Evolutionary conservation across 2,797 vertebrate genomes (phyloP).

Genomic region (Remorina albescens): DNA sequence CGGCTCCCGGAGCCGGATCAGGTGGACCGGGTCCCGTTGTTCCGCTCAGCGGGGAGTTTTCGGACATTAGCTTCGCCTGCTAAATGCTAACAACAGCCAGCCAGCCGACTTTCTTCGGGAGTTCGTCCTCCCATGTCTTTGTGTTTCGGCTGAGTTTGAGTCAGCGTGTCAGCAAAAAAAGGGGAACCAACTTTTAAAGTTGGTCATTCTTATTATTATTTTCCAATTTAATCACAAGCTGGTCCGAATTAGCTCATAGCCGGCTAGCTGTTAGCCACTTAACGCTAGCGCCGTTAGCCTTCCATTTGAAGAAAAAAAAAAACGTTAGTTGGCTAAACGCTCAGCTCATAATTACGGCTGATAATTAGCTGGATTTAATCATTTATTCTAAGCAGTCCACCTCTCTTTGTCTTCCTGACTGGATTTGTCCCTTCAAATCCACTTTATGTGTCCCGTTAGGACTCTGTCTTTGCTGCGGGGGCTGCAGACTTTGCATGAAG

Average conservation of each 20-base stretch:
- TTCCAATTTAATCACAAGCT: not conserved
- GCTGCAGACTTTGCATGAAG: conserved; percentile 38
- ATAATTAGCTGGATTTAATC: conserved; percentile 26
- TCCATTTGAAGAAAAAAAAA: conserved; percentile 54
- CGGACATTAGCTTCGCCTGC: conserved; percentile 61
- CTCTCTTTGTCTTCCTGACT: rapidly evolving
- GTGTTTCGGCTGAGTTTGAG: not conserved
- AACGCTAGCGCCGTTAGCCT: conserved; percentile 64
- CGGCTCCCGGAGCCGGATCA: conserved; percentile 69
- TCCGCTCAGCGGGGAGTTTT: conserved; percentile 70
- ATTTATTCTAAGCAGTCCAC: not conserved
- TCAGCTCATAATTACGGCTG: too few species aligned
- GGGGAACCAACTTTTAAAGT: too few species aligned
- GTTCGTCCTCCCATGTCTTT: rapidly evolving
- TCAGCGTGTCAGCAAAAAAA: not conserved
- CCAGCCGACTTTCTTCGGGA: not conserved
- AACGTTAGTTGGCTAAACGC: conserved; percentile 19
- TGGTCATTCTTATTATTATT: rapidly evolving
- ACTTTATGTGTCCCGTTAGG: not conserved
- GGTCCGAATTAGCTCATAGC: not conserved
- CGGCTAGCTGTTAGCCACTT: conserved; percentile 57
- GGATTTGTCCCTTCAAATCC: not conserved
- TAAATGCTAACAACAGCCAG: conserved; percentile 53
- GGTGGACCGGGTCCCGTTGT: conserved; percentile 80
- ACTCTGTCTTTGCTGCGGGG: conserved; percentile 1